phyloP scores from a whole-genome alignment of 2,888 invertebrate genomes.

The Cylloceria caligata region DNA sequence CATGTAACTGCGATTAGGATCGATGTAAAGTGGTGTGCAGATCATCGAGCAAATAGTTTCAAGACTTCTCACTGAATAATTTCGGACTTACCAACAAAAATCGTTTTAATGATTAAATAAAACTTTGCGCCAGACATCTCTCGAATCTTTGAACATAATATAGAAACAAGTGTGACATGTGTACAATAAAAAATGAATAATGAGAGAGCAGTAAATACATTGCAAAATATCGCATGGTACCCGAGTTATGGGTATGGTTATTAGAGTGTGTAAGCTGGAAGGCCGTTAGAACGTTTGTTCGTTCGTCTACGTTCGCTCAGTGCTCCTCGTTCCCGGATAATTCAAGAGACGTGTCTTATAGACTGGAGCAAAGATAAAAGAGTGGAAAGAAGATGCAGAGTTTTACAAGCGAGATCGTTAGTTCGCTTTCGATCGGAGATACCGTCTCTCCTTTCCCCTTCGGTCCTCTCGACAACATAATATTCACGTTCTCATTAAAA shows the following conservation, averaged over 20 bases:
- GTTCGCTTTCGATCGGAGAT: conserved; percentile 42
- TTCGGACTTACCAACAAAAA: background rate
- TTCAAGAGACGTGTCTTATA: conserved; percentile 35
- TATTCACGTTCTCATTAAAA: conserved; percentile 53
- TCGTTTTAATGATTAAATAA: conserved; percentile 23
- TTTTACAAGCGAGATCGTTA: conserved; percentile 62
- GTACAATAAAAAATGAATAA: background rate
- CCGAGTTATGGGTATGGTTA: background rate
- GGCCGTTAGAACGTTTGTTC: conserved; percentile 25
- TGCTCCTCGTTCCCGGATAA: conserved; percentile 43
- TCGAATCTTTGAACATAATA: conserved; percentile 6
- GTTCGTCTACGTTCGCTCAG: background rate
- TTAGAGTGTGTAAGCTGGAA: conserved; percentile 35
- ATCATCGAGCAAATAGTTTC: conserved; percentile 7
- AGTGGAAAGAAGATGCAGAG: conserved; percentile 16
- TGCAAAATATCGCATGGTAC: conserved; percentile 1
- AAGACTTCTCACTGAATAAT: conserved; percentile 28
- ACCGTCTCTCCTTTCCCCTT: conserved; percentile 18
- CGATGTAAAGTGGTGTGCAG: background rate
- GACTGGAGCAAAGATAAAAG: conserved; percentile 28
- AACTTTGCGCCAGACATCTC: background rate
- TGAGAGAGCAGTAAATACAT: background rate
- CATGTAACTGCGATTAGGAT: conserved; percentile 24
- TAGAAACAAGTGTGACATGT: background rate
- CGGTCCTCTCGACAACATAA: conserved; percentile 35